phyloP scores from a whole-genome alignment of 2,113 vertebrate genomes.

The Cnemophilus loriae region DNA sequence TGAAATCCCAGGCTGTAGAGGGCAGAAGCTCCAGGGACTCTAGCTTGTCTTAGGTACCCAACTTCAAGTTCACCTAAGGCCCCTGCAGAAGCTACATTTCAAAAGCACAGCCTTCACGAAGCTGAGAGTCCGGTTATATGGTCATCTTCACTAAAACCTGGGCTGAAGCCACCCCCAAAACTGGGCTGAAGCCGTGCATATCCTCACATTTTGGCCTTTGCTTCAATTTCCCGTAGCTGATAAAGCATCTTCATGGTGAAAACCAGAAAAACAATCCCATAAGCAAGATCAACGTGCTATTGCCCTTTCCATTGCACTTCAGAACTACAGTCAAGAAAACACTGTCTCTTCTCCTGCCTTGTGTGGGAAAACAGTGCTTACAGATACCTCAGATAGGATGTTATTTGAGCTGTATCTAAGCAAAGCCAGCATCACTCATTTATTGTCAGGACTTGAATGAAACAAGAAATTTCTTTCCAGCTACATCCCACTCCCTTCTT shows the following conservation, averaged over 20 bases:
- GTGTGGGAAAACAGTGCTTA: background rate
- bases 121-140: background rate
- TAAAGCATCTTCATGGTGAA: background rate
- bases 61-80: background rate
- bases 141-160: background rate
- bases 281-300: rapidly evolving
- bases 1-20: background rate
- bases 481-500: background rate
- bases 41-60: background rate
- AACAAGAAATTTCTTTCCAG: conserved; percentile 5
- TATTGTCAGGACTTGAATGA: background rate
- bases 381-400: background rate
- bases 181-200: rapidly evolving
- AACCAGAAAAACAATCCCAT: background rate
- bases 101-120: background rate
- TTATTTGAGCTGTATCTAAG: background rate
- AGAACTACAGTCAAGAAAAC: background rate
- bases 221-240: background rate
- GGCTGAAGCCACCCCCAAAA: background rate
- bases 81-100: background rate
- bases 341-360: background rate
- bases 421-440: background rate
- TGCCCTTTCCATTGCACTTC: background rate
- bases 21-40: background rate
- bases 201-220: background rate